Evolutionary conservation across 2,797 vertebrate genomes (phyloP).

Genomic region (Danio jaintianensis): DNA sequence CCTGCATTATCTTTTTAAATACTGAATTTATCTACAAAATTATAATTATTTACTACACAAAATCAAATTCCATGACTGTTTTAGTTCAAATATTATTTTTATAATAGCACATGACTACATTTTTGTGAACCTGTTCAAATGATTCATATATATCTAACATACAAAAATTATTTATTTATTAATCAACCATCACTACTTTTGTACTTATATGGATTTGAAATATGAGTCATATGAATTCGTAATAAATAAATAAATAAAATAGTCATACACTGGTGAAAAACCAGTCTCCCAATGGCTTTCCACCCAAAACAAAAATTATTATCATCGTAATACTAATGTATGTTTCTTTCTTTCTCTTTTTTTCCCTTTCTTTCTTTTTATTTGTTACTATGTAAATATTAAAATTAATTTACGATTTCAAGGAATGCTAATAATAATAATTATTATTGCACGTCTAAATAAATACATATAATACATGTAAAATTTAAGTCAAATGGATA

Average conservation of each 20-base stretch:
- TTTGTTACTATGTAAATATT: too few species aligned
- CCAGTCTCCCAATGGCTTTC: too few species aligned
- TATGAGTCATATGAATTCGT: too few species aligned
- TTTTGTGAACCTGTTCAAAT: neutral
- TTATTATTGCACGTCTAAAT: neutral
- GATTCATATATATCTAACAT: neutral
- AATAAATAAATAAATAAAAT: too few species aligned
- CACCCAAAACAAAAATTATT: too few species aligned
- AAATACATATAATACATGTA: neutral
- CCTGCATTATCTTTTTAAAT: slow-evolving; percentile 10
- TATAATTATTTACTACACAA: neutral
- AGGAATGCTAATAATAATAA: too few species aligned
- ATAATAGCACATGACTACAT: too few species aligned
- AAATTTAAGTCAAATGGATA: neutral
- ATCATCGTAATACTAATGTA: neutral
- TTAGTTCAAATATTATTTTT: neutral
- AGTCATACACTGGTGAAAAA: too few species aligned
- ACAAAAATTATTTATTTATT: neutral
- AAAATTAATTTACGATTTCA: too few species aligned
- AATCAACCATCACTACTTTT: neutral
- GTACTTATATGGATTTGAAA: neutral
- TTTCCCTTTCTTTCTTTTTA: too few species aligned
- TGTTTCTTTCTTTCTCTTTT: neutral
- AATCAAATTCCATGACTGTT: neutral
- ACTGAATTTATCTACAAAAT: neutral